Evolutionary conservation across 2,888 invertebrate species (phyloP).

Genomic region (Notocelia uddmanniana): DNA sequence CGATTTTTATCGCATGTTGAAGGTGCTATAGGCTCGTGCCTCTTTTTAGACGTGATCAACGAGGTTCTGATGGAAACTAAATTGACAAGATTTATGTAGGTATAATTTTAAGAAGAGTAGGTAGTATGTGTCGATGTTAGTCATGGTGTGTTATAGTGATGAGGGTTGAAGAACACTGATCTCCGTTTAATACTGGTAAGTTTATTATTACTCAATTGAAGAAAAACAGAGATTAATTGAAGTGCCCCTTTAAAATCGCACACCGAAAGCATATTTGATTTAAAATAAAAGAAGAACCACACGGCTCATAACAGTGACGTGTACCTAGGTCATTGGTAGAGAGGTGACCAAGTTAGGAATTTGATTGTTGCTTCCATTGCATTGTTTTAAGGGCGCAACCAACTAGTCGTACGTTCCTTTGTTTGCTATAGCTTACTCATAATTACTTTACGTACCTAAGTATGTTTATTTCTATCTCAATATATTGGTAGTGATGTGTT

Average conservation of each 20-base stretch:
- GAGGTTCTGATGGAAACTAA: conserved; percentile 20
- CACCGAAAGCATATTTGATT: no score
- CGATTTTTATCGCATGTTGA: conserved; percentile 54
- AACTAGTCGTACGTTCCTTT: conserved; percentile 54
- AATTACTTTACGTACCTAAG: conserved; percentile 22
- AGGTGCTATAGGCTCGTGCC: conserved; percentile 71
- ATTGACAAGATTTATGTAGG: conserved; percentile 12
- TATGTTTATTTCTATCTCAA: conserved; percentile 23
- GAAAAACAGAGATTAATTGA: background rate
- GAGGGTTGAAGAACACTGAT: background rate
- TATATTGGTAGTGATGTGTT: conserved; percentile 22
- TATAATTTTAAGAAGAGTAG: background rate
- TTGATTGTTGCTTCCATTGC: conserved; percentile 51
- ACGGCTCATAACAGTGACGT: no score
- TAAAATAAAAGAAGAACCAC: no score
- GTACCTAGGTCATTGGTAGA: background rate
- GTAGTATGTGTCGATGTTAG: conserved; percentile 9
- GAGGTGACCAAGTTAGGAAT: conserved; percentile 42
- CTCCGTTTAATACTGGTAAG: background rate
- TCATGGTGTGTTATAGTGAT: background rate
- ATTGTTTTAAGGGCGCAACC: conserved; percentile 52
- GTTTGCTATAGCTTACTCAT: conserved; percentile 23
- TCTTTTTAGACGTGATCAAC: conserved; percentile 27
- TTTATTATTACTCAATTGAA: background rate
- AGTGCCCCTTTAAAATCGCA: background rate